Evolutionary conservation across 2,797 vertebrate genomes (phyloP), one percentile per base, ranked within the genome.

Genomic region (Etheostoma perlongum): DNA sequence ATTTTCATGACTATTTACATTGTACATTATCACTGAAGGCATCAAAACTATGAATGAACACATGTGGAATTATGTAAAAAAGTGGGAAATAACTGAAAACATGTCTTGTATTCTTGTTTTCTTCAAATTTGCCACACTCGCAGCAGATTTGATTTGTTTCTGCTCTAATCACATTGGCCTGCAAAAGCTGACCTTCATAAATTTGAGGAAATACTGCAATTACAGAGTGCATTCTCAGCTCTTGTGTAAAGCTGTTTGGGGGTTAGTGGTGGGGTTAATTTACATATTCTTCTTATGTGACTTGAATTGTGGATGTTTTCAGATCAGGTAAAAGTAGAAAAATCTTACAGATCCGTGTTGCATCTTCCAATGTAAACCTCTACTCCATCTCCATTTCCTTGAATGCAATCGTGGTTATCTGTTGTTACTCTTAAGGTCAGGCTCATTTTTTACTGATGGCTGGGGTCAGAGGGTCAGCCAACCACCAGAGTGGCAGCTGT

Each of bases 401-500:
- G 40, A 77, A 73, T 67, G 60, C 60, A 75, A 8, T 68, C 4
- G 51, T 75, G 77, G 78, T 82, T 78, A 58, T 64, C 19, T 30
- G 55, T 42, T 72, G 27, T 58, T 80, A 64, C 8, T 87, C 53
- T 83, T 76, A 80, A 79, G 76, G 73, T 88, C 80, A 76, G 25
- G 6, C 18, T 78, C 66, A 76, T 76, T 87, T 75, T 72, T 49
- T 30, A 52, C 47, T 81, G 73, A 83, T 77, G 70, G 76, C 58
- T 15, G 51, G 62, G 90, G 85, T 91, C 83, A 88, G 53, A 66
- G 74, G 88, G 82, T 92, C 85, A 89, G 66, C 27, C 18, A 64
- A 80, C 80, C 74, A 80, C 73, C 72, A 25, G 72, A 89, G 70
- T 83, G 89, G 79, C 91, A 90, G 83, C 87, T 92, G 88, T 93